Evolutionary conservation across 2,113 vertebrate genomes (phyloP), one percentile per base, ranked within the genome.

Genomic region (Chaenocephalus aceratus): DNA sequence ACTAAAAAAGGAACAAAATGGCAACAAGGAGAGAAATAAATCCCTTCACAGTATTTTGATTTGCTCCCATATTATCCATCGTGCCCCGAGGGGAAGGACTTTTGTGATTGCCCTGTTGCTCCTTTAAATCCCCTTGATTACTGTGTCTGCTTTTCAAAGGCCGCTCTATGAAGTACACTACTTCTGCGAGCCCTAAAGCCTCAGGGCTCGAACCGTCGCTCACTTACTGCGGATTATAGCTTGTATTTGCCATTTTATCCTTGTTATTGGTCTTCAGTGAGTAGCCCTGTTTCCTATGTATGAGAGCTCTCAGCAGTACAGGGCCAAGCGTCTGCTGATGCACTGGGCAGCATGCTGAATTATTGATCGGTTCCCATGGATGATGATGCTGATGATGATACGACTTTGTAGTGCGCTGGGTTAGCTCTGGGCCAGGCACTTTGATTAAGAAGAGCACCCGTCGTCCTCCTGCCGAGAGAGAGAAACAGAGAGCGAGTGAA

Each of bases 301-400:
- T 75, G 79, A 86, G 79, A 89, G 79, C 53, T 44, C 66, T 77
- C 21, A 11, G 83, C 73, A 86, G 75, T 73, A 76, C 68, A n/a
- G 67, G 57, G 68, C 69, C 78, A 58, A 76, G 84, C 69, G 73
- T 91, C 46, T 36, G 85, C 84, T 83, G 75, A 88, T 87, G 80
- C 79, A 88, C 82, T 84, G 77, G 85, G 66, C 86, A 85, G 83
- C 73, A 83, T 80, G 73, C 77, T 94, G 89, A 93, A 95, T 94
- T 93, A 94, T 93, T 93, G 89, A 94, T 92, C 44, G 61, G 77
- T 84, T 93, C 88, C 84, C 88, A 88, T 91, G 86, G 87, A 91
- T 46, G 83, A 78, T 58, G 84, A 86, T 80, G 83, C 85, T 79
- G 85, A 88, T 80, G 87, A 83, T 85, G 85, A 83, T 70, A 82